These are phyloP conservation scores for Octonoba sinensis DNA, from an alignment of 2,888 invertebrate species.

Conservation along the genomic window DNA sequence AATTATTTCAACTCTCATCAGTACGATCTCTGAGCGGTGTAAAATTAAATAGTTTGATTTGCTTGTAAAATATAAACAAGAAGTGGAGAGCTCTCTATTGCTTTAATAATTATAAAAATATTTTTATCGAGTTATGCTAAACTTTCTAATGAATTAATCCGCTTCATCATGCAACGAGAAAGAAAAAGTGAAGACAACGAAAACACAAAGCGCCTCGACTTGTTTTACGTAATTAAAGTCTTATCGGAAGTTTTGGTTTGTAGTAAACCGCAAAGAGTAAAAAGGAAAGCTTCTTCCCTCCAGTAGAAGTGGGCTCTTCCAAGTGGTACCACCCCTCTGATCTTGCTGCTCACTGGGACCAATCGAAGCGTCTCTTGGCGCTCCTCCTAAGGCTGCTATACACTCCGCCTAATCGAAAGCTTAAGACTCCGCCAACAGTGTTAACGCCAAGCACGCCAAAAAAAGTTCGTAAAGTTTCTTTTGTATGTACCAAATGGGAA, in stretches of 20 bases:
- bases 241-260: constrained; percentile 5
- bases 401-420: constrained; percentile 39
- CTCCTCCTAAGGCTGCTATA: constrained; percentile 55
- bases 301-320: constrained; percentile 43
- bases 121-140: no score
- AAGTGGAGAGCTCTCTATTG: no score
- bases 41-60: no score
- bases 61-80: no score
- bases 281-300: constrained; percentile 29
- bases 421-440: constrained; percentile 1
- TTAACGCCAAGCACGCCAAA: constrained; percentile 20
- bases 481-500: neutral
- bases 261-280: neutral
- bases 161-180: no score
- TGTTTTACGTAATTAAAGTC: constrained; percentile 3
- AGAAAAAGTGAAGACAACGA: no score
- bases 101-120: no score
- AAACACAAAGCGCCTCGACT: no score
- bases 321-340: constrained; percentile 50
- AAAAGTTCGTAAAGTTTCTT: constrained; percentile 15
- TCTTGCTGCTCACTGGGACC: constrained; percentile 53
- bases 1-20: no score
- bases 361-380: constrained; percentile 62
- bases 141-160: no score
- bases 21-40: no score